Percentiles rank a stretch among this genome's conserved stretches.
phyloP scores from a whole-genome alignment of 2,888 invertebrate species.

The Carterocephalus palaemon region DNA sequence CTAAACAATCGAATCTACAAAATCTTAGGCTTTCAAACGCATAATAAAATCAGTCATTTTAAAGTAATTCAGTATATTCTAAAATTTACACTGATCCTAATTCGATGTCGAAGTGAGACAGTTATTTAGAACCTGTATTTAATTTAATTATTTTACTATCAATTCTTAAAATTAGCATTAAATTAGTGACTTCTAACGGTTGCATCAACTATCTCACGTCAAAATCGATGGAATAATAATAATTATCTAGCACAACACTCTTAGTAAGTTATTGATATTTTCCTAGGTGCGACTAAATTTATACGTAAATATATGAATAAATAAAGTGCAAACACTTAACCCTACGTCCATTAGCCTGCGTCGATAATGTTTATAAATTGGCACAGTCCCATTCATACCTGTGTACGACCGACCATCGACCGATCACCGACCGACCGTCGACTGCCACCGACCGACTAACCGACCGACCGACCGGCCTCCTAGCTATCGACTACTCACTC shows the following conservation, averaged over 20 bases:
- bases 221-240: constrained; percentile 63
- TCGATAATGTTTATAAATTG: constrained; percentile 73
- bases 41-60: constrained; percentile 79
- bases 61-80: constrained; percentile 77
- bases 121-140: constrained; percentile 57
- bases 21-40: constrained; percentile 77
- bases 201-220: constrained; percentile 68
- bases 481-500: constrained; percentile 24
- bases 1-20: constrained; percentile 72
- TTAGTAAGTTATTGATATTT: constrained; percentile 79
- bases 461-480: constrained; percentile 16
- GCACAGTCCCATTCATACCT: constrained; percentile 73
- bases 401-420: constrained; percentile 30
- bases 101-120: constrained; percentile 72
- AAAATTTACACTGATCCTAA: constrained; percentile 75
- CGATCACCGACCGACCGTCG: constrained; percentile 21
- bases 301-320: constrained; percentile 77
- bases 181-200: constrained; percentile 76
- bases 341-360: constrained; percentile 74
- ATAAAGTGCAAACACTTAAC: constrained; percentile 81
- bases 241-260: constrained; percentile 75
- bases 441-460: constrained; percentile 9
- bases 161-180: constrained; percentile 74
- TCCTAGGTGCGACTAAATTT: constrained; percentile 78
- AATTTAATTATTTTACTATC: constrained; percentile 70